Percentiles rank a stretch among this genome's conserved stretches.
These are phyloP conservation scores for Chrysolina oricalcia DNA, from an alignment of 2,888 invertebrate species.

Conservation along the genomic window DNA sequence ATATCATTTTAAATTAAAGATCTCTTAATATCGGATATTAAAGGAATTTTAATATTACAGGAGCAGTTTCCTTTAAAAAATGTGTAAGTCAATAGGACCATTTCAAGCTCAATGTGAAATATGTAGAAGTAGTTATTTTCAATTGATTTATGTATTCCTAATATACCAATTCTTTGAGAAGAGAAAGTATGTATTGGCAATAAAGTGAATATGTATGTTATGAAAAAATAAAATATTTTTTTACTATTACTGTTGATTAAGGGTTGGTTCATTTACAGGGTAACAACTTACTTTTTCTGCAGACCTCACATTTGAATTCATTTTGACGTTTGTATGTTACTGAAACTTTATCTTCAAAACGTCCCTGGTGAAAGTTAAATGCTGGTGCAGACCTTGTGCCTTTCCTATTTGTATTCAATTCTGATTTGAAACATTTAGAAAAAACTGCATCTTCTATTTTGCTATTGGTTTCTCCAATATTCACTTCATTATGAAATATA, in stretches of 20 bases:
- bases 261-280: neutral
- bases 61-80: no score
- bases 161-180: no score
- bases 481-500: neutral
- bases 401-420: neutral
- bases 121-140: no score
- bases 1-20: no score
- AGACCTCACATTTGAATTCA: slow-evolving; percentile 11
- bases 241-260: neutral
- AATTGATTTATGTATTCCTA: no score
- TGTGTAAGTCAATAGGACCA: no score
- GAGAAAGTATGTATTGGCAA: no score
- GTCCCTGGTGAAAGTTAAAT: neutral
- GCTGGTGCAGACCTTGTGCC: neutral
- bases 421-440: neutral
- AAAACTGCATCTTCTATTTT: neutral
- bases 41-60: no score
- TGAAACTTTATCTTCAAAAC: neutral
- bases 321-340: neutral
- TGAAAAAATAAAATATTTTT: no score
- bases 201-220: no score
- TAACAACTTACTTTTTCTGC: neutral
- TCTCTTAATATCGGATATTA: no score
- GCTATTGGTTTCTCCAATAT: neutral
- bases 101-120: no score